Evolutionary conservation across 2,888 invertebrate species (phyloP).

Genomic region (Drosophila sordidapex): DNA sequence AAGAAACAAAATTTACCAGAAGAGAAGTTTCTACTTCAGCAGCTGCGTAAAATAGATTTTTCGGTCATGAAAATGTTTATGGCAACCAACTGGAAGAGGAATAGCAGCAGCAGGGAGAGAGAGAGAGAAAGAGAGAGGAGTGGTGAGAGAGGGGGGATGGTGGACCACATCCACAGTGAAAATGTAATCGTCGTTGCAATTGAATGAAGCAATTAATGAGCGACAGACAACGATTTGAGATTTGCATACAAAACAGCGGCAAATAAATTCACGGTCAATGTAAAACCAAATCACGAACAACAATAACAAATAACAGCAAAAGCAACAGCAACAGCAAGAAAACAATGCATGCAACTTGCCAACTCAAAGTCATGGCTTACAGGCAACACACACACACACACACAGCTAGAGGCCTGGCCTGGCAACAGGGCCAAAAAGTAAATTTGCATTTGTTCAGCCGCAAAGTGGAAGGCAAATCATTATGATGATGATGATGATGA

Average conservation of each 20-base stretch:
- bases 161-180: conserved; percentile 38
- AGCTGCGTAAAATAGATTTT: conserved; percentile 42
- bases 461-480: conserved; percentile 47
- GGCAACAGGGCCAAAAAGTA: conserved; percentile 64
- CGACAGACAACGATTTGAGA: conserved; percentile 32
- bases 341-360: conserved; percentile 30
- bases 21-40: conserved; percentile 1
- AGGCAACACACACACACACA: conserved; percentile 4
- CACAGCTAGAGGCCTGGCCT: conserved; percentile 43
- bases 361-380: conserved; percentile 29
- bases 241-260: conserved; percentile 58
- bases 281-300: conserved; percentile 56
- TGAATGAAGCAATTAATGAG: conserved; percentile 61
- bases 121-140: background rate
- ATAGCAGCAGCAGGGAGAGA: too few species aligned
- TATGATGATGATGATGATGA: conserved; percentile 15
- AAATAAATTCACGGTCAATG: conserved; percentile 75
- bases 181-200: conserved; percentile 30
- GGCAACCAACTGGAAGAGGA: conserved; percentile 11
- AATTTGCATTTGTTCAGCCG: conserved; percentile 61
- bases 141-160: too few species aligned
- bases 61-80: conserved; percentile 38
- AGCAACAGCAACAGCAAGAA: conserved; percentile 15
- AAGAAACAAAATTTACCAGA: conserved; percentile 8
- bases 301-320: conserved; percentile 22